A percentile compares a stretch with the other conserved stretches of the same genome.
Evolutionary conservation across 2,797 vertebrate genomes (phyloP).

Genomic region (Eremophila alpestris): DNA sequence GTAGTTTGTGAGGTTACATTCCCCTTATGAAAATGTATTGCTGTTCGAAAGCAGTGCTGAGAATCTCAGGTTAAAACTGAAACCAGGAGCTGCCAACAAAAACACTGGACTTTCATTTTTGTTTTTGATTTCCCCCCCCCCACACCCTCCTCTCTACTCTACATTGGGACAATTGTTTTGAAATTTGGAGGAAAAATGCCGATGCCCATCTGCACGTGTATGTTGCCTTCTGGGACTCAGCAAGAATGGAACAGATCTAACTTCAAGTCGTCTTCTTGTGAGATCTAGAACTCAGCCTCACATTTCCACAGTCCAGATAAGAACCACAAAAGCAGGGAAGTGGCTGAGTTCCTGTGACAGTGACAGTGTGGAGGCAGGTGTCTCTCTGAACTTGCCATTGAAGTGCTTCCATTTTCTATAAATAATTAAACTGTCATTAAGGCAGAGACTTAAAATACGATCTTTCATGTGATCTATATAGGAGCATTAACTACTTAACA

Average conservation of each 20-base stretch:
- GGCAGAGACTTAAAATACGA: not conserved
- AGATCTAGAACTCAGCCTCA: not conserved
- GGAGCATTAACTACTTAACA: slow-evolving; percentile 31
- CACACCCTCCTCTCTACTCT: accelerated
- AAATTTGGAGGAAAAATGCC: not conserved
- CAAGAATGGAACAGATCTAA: not conserved
- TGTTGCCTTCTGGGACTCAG: not conserved
- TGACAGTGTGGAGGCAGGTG: not conserved
- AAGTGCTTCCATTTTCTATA: not conserved
- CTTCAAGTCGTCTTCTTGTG: not conserved
- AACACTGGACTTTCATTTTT: not conserved
- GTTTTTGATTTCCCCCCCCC: accelerated
- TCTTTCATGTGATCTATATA: not conserved
- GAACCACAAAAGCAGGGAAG: accelerated
- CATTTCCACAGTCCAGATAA: not conserved
- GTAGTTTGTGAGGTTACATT: not conserved
- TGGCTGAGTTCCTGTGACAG: not conserved
- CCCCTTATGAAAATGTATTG: not conserved
- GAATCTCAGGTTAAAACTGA: not conserved
- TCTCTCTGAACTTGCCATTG: not conserved
- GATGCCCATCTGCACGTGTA: accelerated
- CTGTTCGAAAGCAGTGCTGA: accelerated
- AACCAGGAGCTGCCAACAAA: not conserved
- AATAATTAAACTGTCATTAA: slow-evolving; percentile 38
- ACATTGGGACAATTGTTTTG: not conserved